Evolutionary conservation across 2,888 invertebrate genomes (phyloP).

Genomic region (Dicroscelio sp.): DNA sequence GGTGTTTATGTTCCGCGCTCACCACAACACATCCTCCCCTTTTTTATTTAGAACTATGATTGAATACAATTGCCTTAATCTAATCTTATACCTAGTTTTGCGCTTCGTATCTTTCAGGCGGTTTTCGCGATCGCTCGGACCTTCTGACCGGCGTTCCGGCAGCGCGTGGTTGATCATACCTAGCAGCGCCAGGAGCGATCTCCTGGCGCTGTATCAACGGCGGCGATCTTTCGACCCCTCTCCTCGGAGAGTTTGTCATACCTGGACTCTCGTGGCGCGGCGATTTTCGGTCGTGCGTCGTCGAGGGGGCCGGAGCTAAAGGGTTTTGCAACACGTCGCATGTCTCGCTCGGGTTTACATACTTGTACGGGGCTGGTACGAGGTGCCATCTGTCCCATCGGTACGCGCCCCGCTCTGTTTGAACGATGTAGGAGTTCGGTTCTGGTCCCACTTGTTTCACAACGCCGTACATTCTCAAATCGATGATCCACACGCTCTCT

Average conservation of each 20-base stretch:
- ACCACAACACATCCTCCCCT: too few relatives aligned
- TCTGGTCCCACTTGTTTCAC: neutral
- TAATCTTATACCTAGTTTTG: too few relatives aligned
- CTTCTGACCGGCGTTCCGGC: neutral
- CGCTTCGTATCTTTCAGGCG: too few relatives aligned
- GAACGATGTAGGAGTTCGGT: too few relatives aligned
- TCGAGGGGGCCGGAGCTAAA: neutral
- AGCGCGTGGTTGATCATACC: neutral
- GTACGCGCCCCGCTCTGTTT: too few relatives aligned
- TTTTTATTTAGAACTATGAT: too few relatives aligned
- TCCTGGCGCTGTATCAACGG: neutral
- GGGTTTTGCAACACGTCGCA: neutral
- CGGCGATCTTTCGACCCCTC: neutral
- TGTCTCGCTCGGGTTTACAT: neutral
- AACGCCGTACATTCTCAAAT: conserved; percentile 50
- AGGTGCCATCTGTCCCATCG: too few relatives aligned
- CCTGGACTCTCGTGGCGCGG: neutral
- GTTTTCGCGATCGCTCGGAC: neutral
- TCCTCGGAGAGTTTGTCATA: neutral
- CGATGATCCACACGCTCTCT: conserved; percentile 84
- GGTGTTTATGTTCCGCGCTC: too few relatives aligned
- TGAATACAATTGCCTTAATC: too few relatives aligned
- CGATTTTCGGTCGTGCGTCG: neutral
- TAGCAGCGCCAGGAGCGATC: neutral
- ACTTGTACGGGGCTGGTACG: too few relatives aligned